Conservation (phyloP, 2,888 invertebrate species). For the Shargacucullia verbasci region DNA sequence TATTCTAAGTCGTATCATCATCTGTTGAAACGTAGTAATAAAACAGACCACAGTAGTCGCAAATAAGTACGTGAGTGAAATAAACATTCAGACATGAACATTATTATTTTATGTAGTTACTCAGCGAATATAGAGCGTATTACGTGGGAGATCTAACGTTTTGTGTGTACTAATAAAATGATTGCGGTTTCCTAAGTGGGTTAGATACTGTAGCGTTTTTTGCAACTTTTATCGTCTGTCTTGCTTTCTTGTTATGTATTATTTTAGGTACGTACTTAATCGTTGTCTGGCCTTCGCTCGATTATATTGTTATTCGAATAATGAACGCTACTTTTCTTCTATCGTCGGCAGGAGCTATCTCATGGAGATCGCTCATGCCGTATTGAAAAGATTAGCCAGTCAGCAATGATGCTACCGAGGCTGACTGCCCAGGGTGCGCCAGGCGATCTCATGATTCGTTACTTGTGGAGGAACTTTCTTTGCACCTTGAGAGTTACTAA, state of each 20-base stretch:
- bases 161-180: conserved; percentile 8
- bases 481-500: too few relatives aligned
- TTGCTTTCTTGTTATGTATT: not conserved
- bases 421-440: too few relatives aligned
- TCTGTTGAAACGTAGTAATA: conserved; percentile 56
- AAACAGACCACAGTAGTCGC: conserved; percentile 58
- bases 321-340: too few relatives aligned
- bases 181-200: conserved; percentile 7
- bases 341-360: too few relatives aligned
- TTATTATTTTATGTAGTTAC: conserved; percentile 51
- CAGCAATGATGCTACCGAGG: too few relatives aligned
- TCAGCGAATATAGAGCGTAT: conserved; percentile 40
- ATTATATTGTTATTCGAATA: not conserved
- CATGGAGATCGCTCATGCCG: too few relatives aligned
- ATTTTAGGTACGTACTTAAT: not conserved
- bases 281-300: too few relatives aligned
- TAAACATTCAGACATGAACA: conserved; percentile 42
- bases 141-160: conserved; percentile 35
- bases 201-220: not conserved
- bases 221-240: not conserved
- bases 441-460: too few relatives aligned
- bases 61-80: conserved; percentile 53
- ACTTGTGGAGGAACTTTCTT: too few relatives aligned
- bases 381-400: too few relatives aligned
- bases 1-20: conserved; percentile 53